Evolutionary conservation across 2,113 vertebrate genomes (phyloP), one percentile per base, ranked within the genome.

Genomic region (Cariama cristata): DNA sequence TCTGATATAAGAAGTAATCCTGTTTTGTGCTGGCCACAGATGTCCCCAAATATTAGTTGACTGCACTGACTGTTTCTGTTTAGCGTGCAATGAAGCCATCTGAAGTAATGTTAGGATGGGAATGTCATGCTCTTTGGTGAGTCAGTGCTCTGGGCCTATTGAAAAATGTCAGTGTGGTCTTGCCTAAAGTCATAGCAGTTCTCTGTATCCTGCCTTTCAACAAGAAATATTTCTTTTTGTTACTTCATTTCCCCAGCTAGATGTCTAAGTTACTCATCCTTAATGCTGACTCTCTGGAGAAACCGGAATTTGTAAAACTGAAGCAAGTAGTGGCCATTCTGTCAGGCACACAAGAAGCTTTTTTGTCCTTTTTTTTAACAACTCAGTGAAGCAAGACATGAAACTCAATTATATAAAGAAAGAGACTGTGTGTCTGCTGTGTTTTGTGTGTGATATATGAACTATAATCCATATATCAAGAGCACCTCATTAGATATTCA

Each of bases 401-500:
- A n/a, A 93, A 75, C 44, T 96, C 67, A 79, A 26, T 96, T 96
- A 82, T 45, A 52, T 55, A 84, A 72, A 81, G 64, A 50, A 87
- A 42, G 73, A 84, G 62, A 20, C 56, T 33, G 28, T 52, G 44
- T 75, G 42, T 80, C 82, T 87, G 63, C 69, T 81, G 33, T 62
- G 44, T 68, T 96, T 91, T 90, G 62, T 5, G 1, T 85, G 55
- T 95, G 79, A 84, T 96, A 49, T 23, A 59, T 84, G 72, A 91
- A 74, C 60, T 95, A 4, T 62, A 84, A 71, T 81, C 79, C 66
- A 47, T 90, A 27, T 72, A 86, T 90, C 89, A 95, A 68, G 68
- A 92, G 38, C 28, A 53, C 32, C 49, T 96, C 59, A 69, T 96
- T 95, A 94, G 64, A 82, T 96, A 94, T 75, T 96, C 93, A 93